Conservation (phyloP, 1,140 invertebrate genomes). For the Rhynchophorus ferrugineus region DNA sequence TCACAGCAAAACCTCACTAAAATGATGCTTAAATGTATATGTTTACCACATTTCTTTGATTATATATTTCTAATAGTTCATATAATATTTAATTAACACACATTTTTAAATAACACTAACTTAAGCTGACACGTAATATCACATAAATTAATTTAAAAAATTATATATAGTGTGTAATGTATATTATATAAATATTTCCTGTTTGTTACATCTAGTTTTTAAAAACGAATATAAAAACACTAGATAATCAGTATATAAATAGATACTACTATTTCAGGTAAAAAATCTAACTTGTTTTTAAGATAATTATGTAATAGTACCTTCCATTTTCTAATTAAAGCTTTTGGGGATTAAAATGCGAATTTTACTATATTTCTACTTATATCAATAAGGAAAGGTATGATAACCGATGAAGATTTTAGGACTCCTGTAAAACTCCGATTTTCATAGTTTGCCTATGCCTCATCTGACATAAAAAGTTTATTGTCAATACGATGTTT, state of each 20-base stretch:
- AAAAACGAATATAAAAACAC: background rate
- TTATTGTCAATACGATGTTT: too few relatives aligned
- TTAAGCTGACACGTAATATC: too few relatives aligned
- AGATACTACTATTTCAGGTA: background rate
- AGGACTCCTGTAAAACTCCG: too few relatives aligned
- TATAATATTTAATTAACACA: too few relatives aligned
- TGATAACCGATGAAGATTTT: too few relatives aligned
- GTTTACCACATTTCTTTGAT: background rate
- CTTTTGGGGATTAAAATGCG: background rate
- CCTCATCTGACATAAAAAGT: too few relatives aligned
- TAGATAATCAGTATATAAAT: background rate
- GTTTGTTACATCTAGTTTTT: background rate
- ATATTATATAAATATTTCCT: background rate
- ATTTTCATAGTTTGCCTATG: too few relatives aligned
- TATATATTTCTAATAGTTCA: background rate
- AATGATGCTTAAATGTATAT: background rate
- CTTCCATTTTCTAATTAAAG: constrained; percentile 1
- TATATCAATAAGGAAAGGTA: background rate
- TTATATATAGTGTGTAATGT: background rate
- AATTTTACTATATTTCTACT: background rate
- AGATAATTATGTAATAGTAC: background rate
- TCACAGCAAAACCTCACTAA: background rate
- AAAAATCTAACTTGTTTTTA: background rate
- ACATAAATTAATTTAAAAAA: constrained; percentile 1
- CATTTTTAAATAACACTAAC: too few relatives aligned